A percentile compares a stretch with the other conserved stretches of the same genome.
phyloP scores from a whole-genome alignment of 2,888 invertebrate species.

The Amorpha juglandis region DNA sequence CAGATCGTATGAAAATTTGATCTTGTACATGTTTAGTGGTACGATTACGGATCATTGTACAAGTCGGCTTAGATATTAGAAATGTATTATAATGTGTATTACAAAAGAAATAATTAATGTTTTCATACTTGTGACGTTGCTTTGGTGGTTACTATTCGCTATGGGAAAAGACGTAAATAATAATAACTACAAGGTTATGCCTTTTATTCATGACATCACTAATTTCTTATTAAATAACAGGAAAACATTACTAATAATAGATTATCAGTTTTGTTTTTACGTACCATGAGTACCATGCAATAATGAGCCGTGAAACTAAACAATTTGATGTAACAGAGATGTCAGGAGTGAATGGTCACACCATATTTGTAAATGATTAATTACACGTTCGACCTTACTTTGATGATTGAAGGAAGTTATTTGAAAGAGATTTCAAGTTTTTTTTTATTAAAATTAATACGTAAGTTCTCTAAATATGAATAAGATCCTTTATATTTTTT shows the following conservation, averaged over 20 bases:
- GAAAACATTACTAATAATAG: slow-evolving; percentile 38
- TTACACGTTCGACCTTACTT: slow-evolving; percentile 46
- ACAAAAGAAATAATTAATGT: too few relatives aligned
- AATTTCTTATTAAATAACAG: slow-evolving; percentile 36
- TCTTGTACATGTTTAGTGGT: too few relatives aligned
- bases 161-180: slow-evolving; percentile 3
- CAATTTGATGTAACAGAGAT: slow-evolving; percentile 24
- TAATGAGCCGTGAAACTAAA: background rate
- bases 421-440: slow-evolving; percentile 17
- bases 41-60: too few relatives aligned
- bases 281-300: background rate
- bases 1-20: too few relatives aligned
- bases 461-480: background rate
- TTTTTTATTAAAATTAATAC: background rate
- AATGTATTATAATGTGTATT: too few relatives aligned
- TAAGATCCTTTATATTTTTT: too few relatives aligned
- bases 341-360: slow-evolving; percentile 40
- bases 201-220: slow-evolving; percentile 3
- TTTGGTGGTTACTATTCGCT: background rate
- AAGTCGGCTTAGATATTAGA: too few relatives aligned
- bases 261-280: slow-evolving; percentile 31
- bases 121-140: background rate
- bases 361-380: slow-evolving; percentile 51
- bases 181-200: background rate
- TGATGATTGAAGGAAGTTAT: slow-evolving; percentile 43